Evolutionary conservation across 1,140 invertebrate genomes (phyloP).

Genomic region (Drosophila orena): DNA sequence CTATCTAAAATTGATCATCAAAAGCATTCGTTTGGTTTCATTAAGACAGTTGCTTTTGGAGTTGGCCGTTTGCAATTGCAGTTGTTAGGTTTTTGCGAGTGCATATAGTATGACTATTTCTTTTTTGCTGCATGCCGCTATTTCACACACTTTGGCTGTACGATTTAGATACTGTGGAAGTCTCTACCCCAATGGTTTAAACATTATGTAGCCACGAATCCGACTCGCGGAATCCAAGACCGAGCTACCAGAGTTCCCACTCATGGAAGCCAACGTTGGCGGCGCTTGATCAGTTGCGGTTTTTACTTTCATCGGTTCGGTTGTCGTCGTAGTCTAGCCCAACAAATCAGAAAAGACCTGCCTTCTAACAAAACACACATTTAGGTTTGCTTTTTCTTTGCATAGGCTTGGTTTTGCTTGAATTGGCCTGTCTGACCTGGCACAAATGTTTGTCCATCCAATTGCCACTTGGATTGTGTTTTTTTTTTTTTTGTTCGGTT

Average conservation of each 20-base stretch:
- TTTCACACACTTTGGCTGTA: conserved; percentile 19
- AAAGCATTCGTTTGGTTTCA: conserved; percentile 66
- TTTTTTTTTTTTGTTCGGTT: conserved; percentile 38
- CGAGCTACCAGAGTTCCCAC: conserved; percentile 40
- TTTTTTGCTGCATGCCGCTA: conserved; percentile 70
- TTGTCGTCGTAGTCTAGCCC: conserved; percentile 44
- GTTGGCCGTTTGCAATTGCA: conserved; percentile 40
- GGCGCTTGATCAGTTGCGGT: conserved; percentile 84
- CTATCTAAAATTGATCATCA: conserved; percentile 60
- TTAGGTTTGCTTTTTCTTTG: conserved; percentile 45
- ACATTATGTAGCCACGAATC: conserved; percentile 19
- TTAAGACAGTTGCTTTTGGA: conserved; percentile 45
- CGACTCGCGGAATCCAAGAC: conserved; percentile 28
- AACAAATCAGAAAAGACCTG: conserved; percentile 9
- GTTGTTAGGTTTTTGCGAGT: conserved; percentile 61
- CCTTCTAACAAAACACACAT: conserved; percentile 28
- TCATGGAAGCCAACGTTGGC: conserved; percentile 34
- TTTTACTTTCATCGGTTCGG: conserved; percentile 84
- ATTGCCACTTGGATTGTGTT: conserved; percentile 51
- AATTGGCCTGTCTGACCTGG: conserved; percentile 5
- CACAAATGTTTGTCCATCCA: conserved; percentile 52
- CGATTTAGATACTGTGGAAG: background rate
- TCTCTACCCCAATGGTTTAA: background rate
- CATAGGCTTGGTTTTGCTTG: conserved; percentile 27
- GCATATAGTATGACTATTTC: conserved; percentile 63